Base-by-base conservation (phyloP, 53 echinoderm and acorn worm species). In the Arbacia lixula region DNA sequence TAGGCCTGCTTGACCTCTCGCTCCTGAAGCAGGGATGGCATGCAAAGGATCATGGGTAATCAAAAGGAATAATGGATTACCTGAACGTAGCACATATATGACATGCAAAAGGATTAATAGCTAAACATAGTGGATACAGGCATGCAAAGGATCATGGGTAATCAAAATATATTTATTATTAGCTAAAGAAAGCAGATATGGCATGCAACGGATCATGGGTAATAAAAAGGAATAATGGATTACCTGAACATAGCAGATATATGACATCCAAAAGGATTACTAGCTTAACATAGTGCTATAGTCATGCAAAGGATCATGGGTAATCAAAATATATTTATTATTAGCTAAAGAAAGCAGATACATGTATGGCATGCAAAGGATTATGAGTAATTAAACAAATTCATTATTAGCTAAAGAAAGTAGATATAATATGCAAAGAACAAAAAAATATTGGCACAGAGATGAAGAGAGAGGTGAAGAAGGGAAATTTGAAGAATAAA, bases 1-100 rank as follows among this genome's bases (percentile, higher is more conserved):
- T 90, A 93, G 39, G 88, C 93, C 86, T 84, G 65, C 76, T 93
- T 93, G 36, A 93, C 62, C 75, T 93, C 93, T 27, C 90, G 65
- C 72, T 93, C 93, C 93, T 93, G 72, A 36, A n/a, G 36, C 39
- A 61, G 65, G 74, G 21, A 36, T 16, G 27, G 72, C 60, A 72
- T 73, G 77, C 76, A 74, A 86, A 37, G 64, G 29, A 65, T 51
- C 36, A 53, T 63, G 39, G 58, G 39, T 56, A 37, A 33, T 10
- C 14, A 14, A 14, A 46, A 46, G 14, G 46, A n/a, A 36, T 9
- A 26, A 27, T 66, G 66, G 61, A 28, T 60, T 6, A 28, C 9
- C 9, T 9, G 66, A 32, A 67, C 34, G 68, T 30, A 67, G 46
- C 16, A 42, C 9, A 72, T 27, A 9, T 6, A 38, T 6, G 6